These are phyloP conservation scores for Cryptops parisi DNA, from an alignment of 2,888 invertebrate species.

Conservation along the genomic window DNA sequence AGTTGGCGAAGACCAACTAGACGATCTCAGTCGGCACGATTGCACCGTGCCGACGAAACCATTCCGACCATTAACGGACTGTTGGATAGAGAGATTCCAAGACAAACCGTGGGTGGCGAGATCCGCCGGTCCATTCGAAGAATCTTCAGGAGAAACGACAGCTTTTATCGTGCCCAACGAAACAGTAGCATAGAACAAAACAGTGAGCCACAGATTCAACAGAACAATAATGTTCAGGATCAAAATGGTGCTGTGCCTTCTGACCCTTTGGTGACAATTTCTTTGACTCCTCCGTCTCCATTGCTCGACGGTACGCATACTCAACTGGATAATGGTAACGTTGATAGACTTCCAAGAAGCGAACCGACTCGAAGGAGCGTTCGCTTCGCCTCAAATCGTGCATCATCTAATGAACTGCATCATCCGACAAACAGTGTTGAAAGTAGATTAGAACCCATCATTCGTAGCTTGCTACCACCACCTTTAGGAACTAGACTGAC, in stretches of 20 bases:
- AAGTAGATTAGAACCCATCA: neutral
- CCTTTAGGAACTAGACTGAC: neutral
- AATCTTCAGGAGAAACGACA: constrained; percentile 8
- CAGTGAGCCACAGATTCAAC: neutral
- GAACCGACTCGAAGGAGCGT: neutral
- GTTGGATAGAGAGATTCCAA: neutral
- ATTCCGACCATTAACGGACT: neutral
- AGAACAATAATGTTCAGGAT: neutral
- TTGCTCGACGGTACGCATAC: no score
- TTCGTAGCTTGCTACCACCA: neutral
- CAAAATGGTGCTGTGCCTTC: neutral
- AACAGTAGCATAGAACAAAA: constrained; percentile 1
- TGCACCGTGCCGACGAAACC: neutral
- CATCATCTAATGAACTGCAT: neutral
- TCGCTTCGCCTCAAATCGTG: constrained; percentile 6
- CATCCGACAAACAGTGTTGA: neutral
- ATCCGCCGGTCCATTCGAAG: constrained; percentile 2
- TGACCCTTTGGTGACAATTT: no score
- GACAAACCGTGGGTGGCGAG: neutral
- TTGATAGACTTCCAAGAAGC: neutral
- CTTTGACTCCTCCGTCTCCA: no score
- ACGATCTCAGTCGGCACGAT: neutral
- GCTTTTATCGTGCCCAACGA: constrained; percentile 10
- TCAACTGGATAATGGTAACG: neutral
- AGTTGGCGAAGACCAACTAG: neutral